Evolutionary conservation across 2,113 vertebrate genomes (phyloP), one percentile per base, ranked within the genome.

Genomic region (Cathartes aura): DNA sequence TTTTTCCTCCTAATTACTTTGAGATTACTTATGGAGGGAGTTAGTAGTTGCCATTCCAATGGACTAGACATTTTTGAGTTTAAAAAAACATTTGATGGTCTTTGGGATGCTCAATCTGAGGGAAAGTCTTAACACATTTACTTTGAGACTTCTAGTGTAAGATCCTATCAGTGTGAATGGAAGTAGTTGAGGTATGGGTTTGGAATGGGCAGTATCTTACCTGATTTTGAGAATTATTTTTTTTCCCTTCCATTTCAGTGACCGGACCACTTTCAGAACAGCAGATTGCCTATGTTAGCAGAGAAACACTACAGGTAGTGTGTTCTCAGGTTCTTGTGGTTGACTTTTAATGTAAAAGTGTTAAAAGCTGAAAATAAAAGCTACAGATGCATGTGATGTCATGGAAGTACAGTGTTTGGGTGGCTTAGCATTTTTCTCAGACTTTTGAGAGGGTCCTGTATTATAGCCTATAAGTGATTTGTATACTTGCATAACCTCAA

Each of bases 241-340:
- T 96, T 52, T 95, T 6, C 16, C 19, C 10, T 94, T 96, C 19
- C 12, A 4, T 97, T 98, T 74, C 92, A 99, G 99, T 99, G 91
- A 99, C 99, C 13, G 99, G 99, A 96, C 99, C 99, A 93, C 98
- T 99, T 75, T 99, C 99, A 96, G 99, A 99, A 97, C 99, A 99
- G 36, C 99, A 99, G 97, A 99, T 99, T 97, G 99, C 99, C 32
- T 99, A 99, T 96, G 99, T 99, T 97, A 99, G 99, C 96, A 98
- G 99, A 98, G 99, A 99, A 98, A 99, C 99, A 89, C 98, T 99
- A 93, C 99, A 99, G 99, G 99, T 99, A 99, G 88, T 32, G 32
- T 90, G 19, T 72, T 70, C 38, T 50, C 47, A 47, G 45, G 34
- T 66, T 90, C 47, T 92, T 59, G 72, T 59, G 50, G 52, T 91